Percentiles rank a stretch among this genome's conserved stretches.
phyloP scores from a whole-genome alignment of 1,140 invertebrate species.

The Araneus ventricosus region DNA sequence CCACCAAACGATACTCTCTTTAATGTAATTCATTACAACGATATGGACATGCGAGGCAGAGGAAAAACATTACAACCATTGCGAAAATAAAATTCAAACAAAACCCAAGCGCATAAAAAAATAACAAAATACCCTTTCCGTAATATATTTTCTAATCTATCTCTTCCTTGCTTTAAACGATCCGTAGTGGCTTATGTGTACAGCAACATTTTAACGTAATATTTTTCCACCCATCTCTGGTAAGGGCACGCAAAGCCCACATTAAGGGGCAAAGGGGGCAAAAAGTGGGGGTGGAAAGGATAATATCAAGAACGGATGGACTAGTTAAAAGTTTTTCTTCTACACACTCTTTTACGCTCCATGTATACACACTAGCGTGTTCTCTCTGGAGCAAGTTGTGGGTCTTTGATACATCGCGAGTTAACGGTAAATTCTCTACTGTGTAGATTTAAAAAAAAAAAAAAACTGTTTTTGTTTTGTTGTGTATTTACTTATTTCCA shows the following conservation, averaged over 20 bases:
- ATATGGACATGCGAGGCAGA: constrained; percentile 63
- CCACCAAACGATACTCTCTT: constrained; percentile 57
- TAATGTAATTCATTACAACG: constrained; percentile 72
- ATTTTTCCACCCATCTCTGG: constrained; percentile 44
- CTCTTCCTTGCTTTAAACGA: constrained; percentile 62
- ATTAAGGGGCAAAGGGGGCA: constrained; percentile 47
- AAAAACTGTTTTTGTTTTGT: not conserved
- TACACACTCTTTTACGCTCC: constrained; percentile 44
- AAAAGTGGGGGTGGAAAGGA: not conserved
- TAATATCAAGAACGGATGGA: constrained; percentile 72
- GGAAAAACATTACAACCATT: constrained; percentile 32
- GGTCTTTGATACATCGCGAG: constrained; percentile 61
- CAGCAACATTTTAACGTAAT: constrained; percentile 63
- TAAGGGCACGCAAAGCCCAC: constrained; percentile 53
- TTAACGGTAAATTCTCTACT: constrained; percentile 62
- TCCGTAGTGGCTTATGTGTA: constrained; percentile 70
- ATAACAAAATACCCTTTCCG: not conserved
- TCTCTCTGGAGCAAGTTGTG: not conserved
- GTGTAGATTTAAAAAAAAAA: constrained; percentile 24
- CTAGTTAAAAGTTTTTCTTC: constrained; percentile 72
- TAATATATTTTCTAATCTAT: constrained; percentile 71
- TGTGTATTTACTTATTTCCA: constrained; percentile 22
- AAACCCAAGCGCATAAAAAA: not conserved
- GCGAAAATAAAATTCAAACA: constrained; percentile 31
- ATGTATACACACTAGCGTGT: constrained; percentile 8